These are phyloP conservation scores for Mesembrinibis cayennensis DNA, from an alignment of 2,113 vertebrate genomes.

Conservation along the genomic window DNA sequence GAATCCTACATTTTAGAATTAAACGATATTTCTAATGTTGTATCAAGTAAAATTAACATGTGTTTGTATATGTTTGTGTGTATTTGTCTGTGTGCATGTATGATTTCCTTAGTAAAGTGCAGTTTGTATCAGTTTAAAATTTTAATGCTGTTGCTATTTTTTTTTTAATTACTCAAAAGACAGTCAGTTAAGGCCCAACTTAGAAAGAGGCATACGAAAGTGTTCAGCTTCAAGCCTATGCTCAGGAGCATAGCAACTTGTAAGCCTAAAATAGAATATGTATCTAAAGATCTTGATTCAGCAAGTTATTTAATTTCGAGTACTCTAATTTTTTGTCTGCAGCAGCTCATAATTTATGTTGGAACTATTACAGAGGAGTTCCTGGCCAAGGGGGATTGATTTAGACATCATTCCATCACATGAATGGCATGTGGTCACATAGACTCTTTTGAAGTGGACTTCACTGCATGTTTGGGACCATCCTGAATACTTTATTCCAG, in stretches of 20 bases:
- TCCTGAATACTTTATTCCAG: neutral
- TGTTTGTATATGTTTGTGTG: neutral
- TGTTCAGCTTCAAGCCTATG: neutral
- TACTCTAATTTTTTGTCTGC: neutral
- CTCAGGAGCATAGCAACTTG: neutral
- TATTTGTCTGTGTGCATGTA: neutral
- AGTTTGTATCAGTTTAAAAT: neutral
- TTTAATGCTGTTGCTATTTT: neutral
- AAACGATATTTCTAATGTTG: neutral
- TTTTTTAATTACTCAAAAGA: neutral
- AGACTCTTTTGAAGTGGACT: neutral
- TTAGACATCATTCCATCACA: neutral
- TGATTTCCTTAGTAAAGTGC: neutral
- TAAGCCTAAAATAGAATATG: neutral
- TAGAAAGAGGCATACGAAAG: neutral
- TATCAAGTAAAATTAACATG: neutral
- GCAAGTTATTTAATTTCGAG: neutral
- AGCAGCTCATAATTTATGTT: neutral
- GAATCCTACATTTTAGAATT: slow-evolving; percentile 10
- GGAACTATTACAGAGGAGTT: neutral
- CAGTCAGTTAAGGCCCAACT: neutral
- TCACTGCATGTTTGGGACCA: neutral
- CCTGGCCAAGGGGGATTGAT: neutral
- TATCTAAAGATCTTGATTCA: neutral
- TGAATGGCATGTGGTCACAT: neutral